These are phyloP conservation scores for Apolygus lucorum DNA, from an alignment of 1,140 invertebrate genomes.

Conservation along the genomic window DNA sequence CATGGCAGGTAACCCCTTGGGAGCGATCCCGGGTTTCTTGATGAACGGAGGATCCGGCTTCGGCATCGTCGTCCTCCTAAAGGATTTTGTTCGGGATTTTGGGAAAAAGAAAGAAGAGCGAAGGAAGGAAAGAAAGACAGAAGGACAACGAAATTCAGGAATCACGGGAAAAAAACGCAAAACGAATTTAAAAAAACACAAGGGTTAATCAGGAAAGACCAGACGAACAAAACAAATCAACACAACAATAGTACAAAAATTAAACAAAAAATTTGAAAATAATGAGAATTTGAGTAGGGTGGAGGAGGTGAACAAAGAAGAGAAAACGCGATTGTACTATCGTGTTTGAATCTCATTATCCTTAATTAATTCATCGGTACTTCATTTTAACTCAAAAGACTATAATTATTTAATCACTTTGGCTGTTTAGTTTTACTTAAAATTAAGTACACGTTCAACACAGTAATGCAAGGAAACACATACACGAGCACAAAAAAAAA, in stretches of 20 bases:
- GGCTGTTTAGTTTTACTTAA: constrained; percentile 2
- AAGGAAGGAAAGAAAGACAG: constrained; percentile 33
- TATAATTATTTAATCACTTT: not conserved
- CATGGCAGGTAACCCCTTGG: constrained; percentile 55
- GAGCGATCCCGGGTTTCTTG: constrained; percentile 58
- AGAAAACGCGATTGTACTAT: constrained; percentile 14
- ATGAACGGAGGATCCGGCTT: constrained; percentile 77
- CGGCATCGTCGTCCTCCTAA: constrained; percentile 50
- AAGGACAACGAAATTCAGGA: constrained; percentile 22
- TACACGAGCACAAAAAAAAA: constrained; percentile 14
- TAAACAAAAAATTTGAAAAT: constrained; percentile 26
- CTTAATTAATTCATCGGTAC: constrained; percentile 6
- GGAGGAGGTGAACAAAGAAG: constrained; percentile 8
- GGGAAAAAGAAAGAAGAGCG: constrained; percentile 36
- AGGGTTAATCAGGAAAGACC: not conserved
- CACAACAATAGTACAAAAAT: constrained; percentile 35
- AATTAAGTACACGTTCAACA: not conserved
- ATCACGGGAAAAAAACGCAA: constrained; percentile 35
- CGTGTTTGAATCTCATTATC: not conserved
- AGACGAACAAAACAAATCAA: constrained; percentile 31
- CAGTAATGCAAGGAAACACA: constrained; percentile 12
- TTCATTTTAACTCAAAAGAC: not conserved
- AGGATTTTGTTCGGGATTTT: constrained; percentile 25
- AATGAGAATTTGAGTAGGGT: constrained; percentile 15
- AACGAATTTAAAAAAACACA: constrained; percentile 29